phyloP scores from a whole-genome alignment of 2,113 vertebrate genomes.

The Bolborhynchus lineola region DNA sequence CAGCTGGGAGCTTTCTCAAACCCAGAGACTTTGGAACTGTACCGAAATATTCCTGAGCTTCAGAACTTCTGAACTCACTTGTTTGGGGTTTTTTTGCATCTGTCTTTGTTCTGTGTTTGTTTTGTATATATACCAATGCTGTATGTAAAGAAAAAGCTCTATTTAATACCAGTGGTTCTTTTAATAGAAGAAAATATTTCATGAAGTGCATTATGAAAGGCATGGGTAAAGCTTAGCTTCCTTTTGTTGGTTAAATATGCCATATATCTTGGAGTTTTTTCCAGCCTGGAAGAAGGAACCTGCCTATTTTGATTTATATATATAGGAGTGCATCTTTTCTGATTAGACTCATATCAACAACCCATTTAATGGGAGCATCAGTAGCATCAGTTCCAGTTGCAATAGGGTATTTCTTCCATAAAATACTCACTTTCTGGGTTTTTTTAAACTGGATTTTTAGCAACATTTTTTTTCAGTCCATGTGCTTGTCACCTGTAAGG shows the following conservation, averaged over 20 bases:
- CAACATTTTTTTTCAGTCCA: neutral
- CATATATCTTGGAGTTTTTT: neutral
- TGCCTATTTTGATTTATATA: neutral
- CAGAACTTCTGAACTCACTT: constrained; percentile 82
- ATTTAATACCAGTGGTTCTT: constrained; percentile 37
- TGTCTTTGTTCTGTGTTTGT: neutral
- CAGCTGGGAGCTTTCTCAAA: constrained; percentile 92
- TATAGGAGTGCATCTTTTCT: neutral
- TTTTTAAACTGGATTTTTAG: neutral
- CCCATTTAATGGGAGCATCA: neutral
- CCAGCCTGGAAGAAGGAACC: neutral
- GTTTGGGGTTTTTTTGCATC: neutral
- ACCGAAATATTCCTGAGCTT: constrained; percentile 90
- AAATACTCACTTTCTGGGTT: neutral
- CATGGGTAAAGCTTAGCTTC: neutral
- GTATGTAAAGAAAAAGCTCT: constrained; percentile 32
- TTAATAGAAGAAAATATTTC: neutral
- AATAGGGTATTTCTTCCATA: neutral
- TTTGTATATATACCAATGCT: constrained; percentile 33
- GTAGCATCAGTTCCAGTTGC: neutral
- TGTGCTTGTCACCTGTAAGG: neutral
- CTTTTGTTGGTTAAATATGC: neutral
- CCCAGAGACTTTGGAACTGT: constrained; percentile 90
- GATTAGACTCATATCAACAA: neutral
- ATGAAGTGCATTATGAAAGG: constrained; percentile 25